These are phyloP conservation scores for Rotaria sp. DNA, from an alignment of 2,888 invertebrate genomes.

Conservation along the genomic window DNA sequence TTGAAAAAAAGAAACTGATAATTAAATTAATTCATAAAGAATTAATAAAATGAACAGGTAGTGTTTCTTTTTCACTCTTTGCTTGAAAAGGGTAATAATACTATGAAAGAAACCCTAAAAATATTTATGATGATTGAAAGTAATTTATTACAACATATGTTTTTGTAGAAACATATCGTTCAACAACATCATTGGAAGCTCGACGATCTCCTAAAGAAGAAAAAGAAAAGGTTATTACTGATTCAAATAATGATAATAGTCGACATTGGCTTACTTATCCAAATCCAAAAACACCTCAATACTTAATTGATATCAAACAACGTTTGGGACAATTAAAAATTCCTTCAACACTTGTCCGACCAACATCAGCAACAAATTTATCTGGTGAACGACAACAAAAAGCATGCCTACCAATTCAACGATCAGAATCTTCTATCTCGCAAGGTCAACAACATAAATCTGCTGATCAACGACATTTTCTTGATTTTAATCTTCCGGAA, in stretches of 20 bases:
- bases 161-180: not conserved
- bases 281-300: not conserved
- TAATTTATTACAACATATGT: too few relatives aligned
- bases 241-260: not conserved
- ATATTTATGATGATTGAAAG: too few relatives aligned
- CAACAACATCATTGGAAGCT: not conserved
- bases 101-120: too few relatives aligned
- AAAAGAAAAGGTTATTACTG: not conserved
- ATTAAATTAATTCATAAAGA: too few relatives aligned
- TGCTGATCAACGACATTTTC: not conserved
- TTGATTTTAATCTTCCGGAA: not conserved
- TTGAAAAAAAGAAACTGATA: too few relatives aligned
- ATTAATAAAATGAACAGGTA: too few relatives aligned
- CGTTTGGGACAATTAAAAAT: not conserved
- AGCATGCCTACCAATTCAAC: not conserved
- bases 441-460: not conserved
- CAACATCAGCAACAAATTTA: not conserved
- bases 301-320: not conserved
- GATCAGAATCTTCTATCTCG: not conserved
- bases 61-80: too few relatives aligned
- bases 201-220: not conserved
- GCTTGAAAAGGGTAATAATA: too few relatives aligned
- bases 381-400: not conserved
- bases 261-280: constrained; percentile 23
- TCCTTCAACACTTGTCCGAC: not conserved